Evolutionary conservation across 2,113 vertebrate species (phyloP).

Genomic region (Varanus salvator): DNA sequence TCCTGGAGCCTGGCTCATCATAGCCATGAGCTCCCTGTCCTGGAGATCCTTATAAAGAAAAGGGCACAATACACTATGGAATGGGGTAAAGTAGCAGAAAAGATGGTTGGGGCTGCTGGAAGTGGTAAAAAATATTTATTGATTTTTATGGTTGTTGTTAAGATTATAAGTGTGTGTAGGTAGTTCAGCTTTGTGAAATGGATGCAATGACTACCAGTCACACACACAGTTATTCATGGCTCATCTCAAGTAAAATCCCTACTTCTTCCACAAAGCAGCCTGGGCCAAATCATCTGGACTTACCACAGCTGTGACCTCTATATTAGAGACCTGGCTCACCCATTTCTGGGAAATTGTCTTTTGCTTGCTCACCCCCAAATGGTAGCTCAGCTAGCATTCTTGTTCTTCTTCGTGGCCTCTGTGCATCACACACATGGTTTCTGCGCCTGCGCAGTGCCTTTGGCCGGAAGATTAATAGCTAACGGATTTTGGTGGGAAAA

Average conservation of each 20-base stretch:
- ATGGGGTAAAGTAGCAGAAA: neutral
- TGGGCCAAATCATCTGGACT: neutral
- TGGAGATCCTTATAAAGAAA: neutral
- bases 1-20: no score
- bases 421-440: no score
- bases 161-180: neutral
- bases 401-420: no score
- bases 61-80: neutral
- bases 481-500: no score
- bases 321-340: no score
- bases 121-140: neutral
- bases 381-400: neutral
- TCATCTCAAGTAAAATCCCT: neutral
- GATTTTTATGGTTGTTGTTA: neutral
- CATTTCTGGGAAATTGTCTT: neutral
- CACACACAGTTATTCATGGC: neutral
- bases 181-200: neutral
- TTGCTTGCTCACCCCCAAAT: neutral
- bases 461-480: no score
- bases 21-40: neutral
- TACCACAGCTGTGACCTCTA: neutral
- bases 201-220: neutral
- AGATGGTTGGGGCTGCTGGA: neutral
- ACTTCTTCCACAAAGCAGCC: neutral
- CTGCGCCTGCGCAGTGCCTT: no score